A percentile compares a stretch with the other conserved stretches of the same genome.
Evolutionary conservation across 2,797 vertebrate species (phyloP).

Genomic region (Halcyon badia): DNA sequence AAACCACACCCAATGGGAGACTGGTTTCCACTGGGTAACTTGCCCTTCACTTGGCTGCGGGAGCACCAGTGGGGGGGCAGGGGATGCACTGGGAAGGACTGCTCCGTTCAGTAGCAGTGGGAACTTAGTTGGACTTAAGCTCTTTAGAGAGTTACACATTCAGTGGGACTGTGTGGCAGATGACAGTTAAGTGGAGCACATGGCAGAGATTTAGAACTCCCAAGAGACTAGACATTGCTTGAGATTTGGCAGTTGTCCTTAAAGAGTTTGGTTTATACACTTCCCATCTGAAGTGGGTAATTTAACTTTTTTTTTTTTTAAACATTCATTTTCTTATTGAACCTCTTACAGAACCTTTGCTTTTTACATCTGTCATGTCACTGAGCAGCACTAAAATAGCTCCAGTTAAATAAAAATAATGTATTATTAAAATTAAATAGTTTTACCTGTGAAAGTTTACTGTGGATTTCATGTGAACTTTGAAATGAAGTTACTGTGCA

Average conservation of each 20-base stretch:
- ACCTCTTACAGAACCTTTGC: neutral
- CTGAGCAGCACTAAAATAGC: neutral
- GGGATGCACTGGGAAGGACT: neutral
- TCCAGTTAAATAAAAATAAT: neutral
- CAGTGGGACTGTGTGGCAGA: neutral
- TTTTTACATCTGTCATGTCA: neutral
- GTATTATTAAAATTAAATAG: neutral
- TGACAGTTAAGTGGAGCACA: neutral
- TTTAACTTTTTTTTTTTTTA: conserved; percentile 14
- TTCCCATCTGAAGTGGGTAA: conserved; percentile 58
- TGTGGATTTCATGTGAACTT: neutral
- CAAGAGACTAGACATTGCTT: neutral
- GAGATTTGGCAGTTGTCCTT: neutral
- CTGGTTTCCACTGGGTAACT: neutral
- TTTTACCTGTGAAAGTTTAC: neutral
- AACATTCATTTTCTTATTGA: neutral
- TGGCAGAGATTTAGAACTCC: conserved; percentile 14
- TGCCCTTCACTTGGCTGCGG: neutral
- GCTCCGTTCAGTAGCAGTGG: neutral
- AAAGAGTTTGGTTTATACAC: neutral
- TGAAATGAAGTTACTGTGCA: neutral
- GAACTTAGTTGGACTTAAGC: neutral
- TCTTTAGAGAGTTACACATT: rapidly evolving
- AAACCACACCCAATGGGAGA: rapidly evolving
- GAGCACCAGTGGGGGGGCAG: neutral